These are phyloP conservation scores for Calonectris borealis DNA, from an alignment of 2,113 vertebrate genomes.

Conservation along the genomic window DNA sequence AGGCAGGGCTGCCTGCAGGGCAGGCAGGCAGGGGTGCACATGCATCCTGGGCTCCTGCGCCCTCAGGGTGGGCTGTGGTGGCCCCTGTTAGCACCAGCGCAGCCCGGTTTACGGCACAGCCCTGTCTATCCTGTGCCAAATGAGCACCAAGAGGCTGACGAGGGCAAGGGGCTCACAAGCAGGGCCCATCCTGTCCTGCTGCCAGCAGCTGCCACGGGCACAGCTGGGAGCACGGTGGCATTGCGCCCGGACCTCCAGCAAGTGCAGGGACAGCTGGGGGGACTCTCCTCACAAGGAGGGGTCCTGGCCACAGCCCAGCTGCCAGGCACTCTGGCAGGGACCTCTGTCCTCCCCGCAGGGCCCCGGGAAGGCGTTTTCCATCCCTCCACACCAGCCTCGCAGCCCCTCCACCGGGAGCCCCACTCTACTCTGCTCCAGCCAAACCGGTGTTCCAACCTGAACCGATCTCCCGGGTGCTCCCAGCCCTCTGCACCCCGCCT, in stretches of 20 bases:
- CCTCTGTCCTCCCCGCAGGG: not conserved
- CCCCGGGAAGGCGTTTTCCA: not conserved
- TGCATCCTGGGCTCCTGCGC: accelerated
- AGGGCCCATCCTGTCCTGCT: not conserved
- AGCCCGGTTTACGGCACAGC: not conserved
- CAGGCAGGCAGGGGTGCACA: not conserved
- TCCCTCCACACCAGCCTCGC: not conserved
- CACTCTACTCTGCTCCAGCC: accelerated
- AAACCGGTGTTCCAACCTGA: not conserved
- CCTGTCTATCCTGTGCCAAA: not conserved
- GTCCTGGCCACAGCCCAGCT: not conserved
- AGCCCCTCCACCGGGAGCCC: not conserved
- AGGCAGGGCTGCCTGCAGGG: not conserved
- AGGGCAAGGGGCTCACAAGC: not conserved
- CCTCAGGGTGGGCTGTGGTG: not conserved
- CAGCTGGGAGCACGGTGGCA: not conserved
- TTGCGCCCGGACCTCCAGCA: not conserved
- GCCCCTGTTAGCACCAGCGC: accelerated
- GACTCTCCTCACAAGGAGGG: not conserved
- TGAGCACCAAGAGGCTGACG: accelerated
- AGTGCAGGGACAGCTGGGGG: not conserved
- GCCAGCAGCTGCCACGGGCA: not conserved
- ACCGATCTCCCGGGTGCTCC: not conserved
- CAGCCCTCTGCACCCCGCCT: not conserved
- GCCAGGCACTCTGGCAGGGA: not conserved